Percentiles rank a stretch among this genome's conserved stretches.
Conservation (phyloP, 2,888 invertebrate genomes). For the Scaptomyza parva region DNA sequence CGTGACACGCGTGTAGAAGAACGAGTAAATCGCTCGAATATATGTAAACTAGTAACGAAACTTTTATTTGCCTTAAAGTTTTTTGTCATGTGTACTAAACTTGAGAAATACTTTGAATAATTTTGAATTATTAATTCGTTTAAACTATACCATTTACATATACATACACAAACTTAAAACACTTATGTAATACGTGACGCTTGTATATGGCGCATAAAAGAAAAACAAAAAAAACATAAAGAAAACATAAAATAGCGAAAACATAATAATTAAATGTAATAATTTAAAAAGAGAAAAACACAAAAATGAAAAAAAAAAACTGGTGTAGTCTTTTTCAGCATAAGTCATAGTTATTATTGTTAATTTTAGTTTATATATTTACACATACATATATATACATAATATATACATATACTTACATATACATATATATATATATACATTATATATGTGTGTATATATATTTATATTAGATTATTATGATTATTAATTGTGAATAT, state of each 20-base stretch:
- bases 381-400: slow-evolving; percentile 55
- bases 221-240: not conserved
- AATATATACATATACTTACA: slow-evolving; percentile 40
- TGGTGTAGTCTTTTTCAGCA: slow-evolving; percentile 55
- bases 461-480: slow-evolving; percentile 67
- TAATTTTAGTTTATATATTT: slow-evolving; percentile 77
- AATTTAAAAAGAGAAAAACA: slow-evolving; percentile 15
- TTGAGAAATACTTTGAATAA: slow-evolving; percentile 44
- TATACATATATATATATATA: slow-evolving; percentile 35
- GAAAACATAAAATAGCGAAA: slow-evolving; percentile 42
- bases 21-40: slow-evolving; percentile 46
- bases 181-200: slow-evolving; percentile 51
- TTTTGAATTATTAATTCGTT: slow-evolving; percentile 57
- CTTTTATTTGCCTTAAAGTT: slow-evolving; percentile 83
- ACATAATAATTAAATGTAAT: slow-evolving; percentile 38
- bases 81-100: slow-evolving; percentile 34
- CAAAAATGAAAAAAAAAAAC: not conserved
- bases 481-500: slow-evolving; percentile 81
- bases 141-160: slow-evolving; percentile 29
- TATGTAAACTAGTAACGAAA: slow-evolving; percentile 83
- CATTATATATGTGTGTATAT: slow-evolving; percentile 27
- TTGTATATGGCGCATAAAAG: slow-evolving; percentile 55
- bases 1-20: slow-evolving; percentile 40
- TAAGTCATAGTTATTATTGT: slow-evolving; percentile 81
- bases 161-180: slow-evolving; percentile 30